Base-by-base conservation (phyloP, 2,888 invertebrate species). In the Antheraea assamensis region DNA sequence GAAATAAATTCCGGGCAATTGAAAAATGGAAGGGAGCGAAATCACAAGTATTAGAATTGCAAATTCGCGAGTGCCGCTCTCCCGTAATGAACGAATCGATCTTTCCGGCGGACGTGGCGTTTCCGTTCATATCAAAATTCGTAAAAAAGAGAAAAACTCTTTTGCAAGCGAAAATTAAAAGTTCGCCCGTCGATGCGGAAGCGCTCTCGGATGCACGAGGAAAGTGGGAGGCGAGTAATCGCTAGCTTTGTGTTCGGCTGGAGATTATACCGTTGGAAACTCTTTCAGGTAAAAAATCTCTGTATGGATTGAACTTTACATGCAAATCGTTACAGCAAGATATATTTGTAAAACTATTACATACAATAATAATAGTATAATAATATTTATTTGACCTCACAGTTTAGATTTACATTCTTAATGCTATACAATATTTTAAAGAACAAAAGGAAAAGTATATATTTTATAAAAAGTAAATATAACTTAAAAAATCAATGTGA, bases 41-140 rank as follows among this genome's bases (percentile, higher is more conserved):
- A 30, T 64, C 72, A 66, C 55, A 73, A 31, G 72, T 79, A 81
- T 80, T 80, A 80, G 79, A 80, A 79, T 80, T 80, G 79, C 79
- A 80, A 83, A 80, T 83, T 78, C 47, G 68, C 61, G 73, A 75
- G 77, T 75, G 74, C 75, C 78, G 76, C 79, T 81, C 79, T 80
- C 76, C 79, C 79, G 82, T 82, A 79, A 86, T 82, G 83, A 82
- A 85, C 73, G 80, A 87, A 89, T 84, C 83, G 92, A 92, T 93
- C 91, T 84, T 92, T 93, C 93, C 92, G 91, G 88, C 80, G 82
- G 81, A 83, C 85, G 83, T 78, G 79, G 80, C 78, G 79, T 77
- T 86, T 85, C 87, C 86, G 85, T 75, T 79, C 78, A 76, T 81
- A 81, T 78, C 81, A 79, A 80, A 81, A 76, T 80, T 73, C 72